Evolutionary conservation across 2,888 invertebrate species (phyloP).

Genomic region (Rhaphigaster nebulosa): DNA sequence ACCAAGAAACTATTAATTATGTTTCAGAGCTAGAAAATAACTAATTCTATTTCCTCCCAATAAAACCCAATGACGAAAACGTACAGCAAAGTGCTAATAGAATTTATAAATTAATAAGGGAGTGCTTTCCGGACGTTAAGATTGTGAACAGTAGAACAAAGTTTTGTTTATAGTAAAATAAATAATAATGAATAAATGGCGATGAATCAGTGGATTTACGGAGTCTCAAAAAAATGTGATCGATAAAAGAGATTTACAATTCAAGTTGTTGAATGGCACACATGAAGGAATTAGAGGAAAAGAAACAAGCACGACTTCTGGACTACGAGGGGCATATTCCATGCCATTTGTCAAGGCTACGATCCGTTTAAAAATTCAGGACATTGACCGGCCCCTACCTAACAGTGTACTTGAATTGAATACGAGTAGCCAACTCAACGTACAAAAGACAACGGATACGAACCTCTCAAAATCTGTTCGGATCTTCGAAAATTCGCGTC

Average conservation of each 20-base stretch:
- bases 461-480: not conserved
- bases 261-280: not conserved
- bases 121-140: too few species aligned
- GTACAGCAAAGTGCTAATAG: too few species aligned
- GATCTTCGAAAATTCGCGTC: not conserved
- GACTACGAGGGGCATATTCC: not conserved
- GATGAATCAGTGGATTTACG: too few species aligned
- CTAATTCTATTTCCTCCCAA: too few species aligned
- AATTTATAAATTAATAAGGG: too few species aligned
- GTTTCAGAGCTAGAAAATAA: too few species aligned
- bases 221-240: too few species aligned
- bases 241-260: not conserved
- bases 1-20: too few species aligned
- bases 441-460: not conserved
- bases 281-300: not conserved
- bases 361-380: slow-evolving; percentile 6
- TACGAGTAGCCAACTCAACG: not conserved
- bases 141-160: too few species aligned
- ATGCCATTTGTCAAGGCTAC: not conserved
- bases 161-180: too few species aligned
- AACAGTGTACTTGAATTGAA: not conserved
- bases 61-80: too few species aligned
- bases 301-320: not conserved
- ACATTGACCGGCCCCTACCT: not conserved
- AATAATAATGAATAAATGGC: too few species aligned